phyloP scores from a whole-genome alignment of 2,888 invertebrate genomes.

The Choristoneura rosaceana region DNA sequence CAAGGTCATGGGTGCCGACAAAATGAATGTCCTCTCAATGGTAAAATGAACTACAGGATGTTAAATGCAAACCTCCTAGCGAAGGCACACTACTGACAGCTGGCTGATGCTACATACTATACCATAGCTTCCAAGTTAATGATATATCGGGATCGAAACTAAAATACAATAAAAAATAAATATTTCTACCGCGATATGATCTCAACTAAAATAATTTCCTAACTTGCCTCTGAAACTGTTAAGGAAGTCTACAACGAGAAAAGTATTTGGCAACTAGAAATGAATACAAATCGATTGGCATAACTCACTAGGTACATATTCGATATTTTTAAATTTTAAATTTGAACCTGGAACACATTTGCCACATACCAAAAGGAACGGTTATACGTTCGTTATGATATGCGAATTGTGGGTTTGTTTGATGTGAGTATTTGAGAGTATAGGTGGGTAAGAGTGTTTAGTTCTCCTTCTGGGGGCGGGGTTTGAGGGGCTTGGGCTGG shows the following conservation, averaged over 20 bases:
- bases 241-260: conserved; percentile 71
- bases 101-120: conserved; percentile 53
- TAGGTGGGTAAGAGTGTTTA: conserved; percentile 66
- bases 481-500: conserved; percentile 81
- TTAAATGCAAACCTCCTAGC: conserved; percentile 73
- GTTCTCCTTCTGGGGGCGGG: conserved; percentile 85
- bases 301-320: conserved; percentile 63
- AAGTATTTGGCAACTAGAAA: conserved; percentile 83
- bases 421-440: conserved; percentile 80
- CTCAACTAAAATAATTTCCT: conserved; percentile 70
- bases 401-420: conserved; percentile 63
- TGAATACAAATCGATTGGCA: conserved; percentile 75
- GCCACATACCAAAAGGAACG: conserved; percentile 68
- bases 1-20: conserved; percentile 70
- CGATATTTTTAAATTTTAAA: conserved; percentile 58
- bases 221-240: conserved; percentile 74
- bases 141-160: conserved; percentile 60
- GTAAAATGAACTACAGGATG: conserved; percentile 64
- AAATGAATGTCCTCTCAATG: conserved; percentile 53
- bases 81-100: conserved; percentile 28
- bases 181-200: conserved; percentile 74
- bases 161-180: conserved; percentile 73
- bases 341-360: conserved; percentile 71
- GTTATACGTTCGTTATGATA: conserved; percentile 54
- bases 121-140: conserved; percentile 47